Conservation (phyloP, 2,113 vertebrate species). For the Nesoenas mayeri region DNA sequence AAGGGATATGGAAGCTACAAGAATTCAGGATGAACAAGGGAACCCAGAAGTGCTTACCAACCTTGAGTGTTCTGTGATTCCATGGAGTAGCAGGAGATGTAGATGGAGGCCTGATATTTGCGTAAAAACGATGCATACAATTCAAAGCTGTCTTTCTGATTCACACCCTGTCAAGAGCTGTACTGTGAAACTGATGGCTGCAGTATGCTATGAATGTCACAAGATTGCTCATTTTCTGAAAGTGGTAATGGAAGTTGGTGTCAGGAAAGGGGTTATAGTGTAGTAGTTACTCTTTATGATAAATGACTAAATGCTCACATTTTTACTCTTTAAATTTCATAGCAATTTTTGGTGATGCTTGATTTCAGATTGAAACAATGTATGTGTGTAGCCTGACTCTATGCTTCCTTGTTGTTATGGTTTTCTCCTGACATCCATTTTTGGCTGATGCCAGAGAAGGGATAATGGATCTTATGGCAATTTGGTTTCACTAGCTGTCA, state of each 20-base stretch:
- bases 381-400: background rate
- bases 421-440: background rate
- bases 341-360: background rate
- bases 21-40: background rate
- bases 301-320: background rate
- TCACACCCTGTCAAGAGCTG: background rate
- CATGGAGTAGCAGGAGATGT: background rate
- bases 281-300: background rate
- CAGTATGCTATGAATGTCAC: background rate
- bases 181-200: background rate
- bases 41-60: background rate
- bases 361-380: background rate
- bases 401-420: background rate
- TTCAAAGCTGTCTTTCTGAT: background rate
- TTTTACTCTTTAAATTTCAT: background rate
- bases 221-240: background rate
- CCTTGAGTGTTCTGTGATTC: background rate
- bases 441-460: background rate
- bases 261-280: background rate
- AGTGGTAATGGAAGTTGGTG: background rate
- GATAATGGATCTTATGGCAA: background rate
- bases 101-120: background rate
- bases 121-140: background rate
- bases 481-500: background rate
- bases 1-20: background rate